phyloP scores from a whole-genome alignment of 2,888 invertebrate species.

The Epistrophella euchroma region DNA sequence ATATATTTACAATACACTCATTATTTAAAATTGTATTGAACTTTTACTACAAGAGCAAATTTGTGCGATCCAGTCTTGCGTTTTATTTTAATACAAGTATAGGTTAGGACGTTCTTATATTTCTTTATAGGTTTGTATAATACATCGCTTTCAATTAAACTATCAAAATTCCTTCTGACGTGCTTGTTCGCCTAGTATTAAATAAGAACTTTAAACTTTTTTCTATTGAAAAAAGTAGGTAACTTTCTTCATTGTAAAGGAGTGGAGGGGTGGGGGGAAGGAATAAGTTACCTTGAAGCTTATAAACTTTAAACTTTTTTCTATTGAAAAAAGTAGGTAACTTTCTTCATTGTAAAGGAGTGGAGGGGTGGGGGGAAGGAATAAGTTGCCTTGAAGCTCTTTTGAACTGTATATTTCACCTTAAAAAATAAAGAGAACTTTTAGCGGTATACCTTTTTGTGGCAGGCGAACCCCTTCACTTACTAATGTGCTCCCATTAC shows the following conservation, averaged over 20 bases:
- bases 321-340: neutral
- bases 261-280: too few species aligned
- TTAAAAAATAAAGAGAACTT: neutral
- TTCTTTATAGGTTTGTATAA: too few species aligned
- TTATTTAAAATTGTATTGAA: too few species aligned
- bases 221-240: neutral
- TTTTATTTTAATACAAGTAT: too few species aligned
- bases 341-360: neutral
- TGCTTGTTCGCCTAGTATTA: neutral
- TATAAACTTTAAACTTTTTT: constrained; percentile 4
- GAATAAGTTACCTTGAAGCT: too few species aligned
- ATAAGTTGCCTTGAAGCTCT: neutral
- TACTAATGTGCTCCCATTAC: constrained; percentile 26
- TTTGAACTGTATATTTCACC: neutral
- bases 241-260: neutral
- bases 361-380: too few species aligned
- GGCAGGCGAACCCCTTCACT: constrained; percentile 4
- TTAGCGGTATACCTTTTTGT: neutral
- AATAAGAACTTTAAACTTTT: neutral
- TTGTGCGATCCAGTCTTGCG: too few species aligned
- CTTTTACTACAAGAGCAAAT: too few species aligned
- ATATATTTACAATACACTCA: too few species aligned
- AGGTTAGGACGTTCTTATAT: too few species aligned
- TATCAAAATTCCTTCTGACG: neutral
- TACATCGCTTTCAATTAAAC: too few species aligned